Evolutionary conservation across 2,113 vertebrate genomes (phyloP).

Genomic region (Zingel zingel): DNA sequence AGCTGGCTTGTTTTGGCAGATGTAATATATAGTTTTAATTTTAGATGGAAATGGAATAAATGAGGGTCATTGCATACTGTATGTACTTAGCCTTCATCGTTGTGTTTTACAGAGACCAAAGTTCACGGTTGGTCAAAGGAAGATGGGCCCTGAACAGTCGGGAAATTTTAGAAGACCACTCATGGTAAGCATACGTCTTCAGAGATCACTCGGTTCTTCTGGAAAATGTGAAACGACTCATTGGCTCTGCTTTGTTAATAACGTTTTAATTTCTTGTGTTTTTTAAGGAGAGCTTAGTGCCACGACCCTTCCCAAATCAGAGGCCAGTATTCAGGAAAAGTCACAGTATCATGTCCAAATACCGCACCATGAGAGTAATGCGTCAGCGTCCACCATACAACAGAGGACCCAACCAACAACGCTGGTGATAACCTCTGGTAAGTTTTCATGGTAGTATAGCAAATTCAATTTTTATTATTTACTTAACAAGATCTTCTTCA

Average conservation of each 20-base stretch:
- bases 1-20: neutral
- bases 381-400: conserved; percentile 76
- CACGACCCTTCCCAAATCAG: conserved; percentile 78
- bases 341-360: conserved; percentile 84
- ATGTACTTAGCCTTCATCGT: neutral
- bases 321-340: conserved; percentile 83
- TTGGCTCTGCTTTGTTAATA: neutral
- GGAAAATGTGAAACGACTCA: neutral
- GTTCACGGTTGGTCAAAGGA: conserved; percentile 64
- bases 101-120: conserved; percentile 64
- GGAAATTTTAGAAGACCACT: conserved; percentile 78
- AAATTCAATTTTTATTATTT: neutral
- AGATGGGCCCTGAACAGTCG: conserved; percentile 46
- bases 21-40: neutral
- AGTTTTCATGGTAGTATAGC: neutral
- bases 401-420: conserved; percentile 76
- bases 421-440: conserved; percentile 71
- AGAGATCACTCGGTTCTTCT: neutral
- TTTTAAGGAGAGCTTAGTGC: conserved; percentile 74
- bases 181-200: conserved; percentile 72
- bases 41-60: neutral
- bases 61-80: neutral
- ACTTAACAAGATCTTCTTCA: neutral
- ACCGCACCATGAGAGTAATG: conserved; percentile 84
- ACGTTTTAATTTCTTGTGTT: neutral